Evolutionary conservation across 1,140 invertebrate species (phyloP).

Genomic region (Apocrypta bakeri): DNA sequence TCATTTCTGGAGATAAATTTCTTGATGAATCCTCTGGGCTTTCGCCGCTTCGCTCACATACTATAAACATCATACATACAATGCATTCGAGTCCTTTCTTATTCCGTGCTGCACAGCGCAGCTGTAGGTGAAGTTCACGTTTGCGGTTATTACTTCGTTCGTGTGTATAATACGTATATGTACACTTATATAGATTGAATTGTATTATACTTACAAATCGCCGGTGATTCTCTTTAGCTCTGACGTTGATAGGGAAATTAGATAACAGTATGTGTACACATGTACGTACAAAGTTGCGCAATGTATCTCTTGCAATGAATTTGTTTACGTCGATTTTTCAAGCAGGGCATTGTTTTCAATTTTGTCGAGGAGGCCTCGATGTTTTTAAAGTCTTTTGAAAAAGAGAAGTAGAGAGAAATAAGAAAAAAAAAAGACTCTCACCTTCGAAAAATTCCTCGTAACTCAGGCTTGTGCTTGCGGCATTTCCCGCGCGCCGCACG

Average conservation of each 20-base stretch:
- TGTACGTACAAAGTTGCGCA: too few relatives aligned
- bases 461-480: neutral
- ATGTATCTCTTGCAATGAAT: neutral
- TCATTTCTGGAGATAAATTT: slow-evolving; percentile 12
- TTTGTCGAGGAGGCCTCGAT: neutral
- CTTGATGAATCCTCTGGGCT: neutral
- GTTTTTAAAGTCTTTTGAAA: neutral
- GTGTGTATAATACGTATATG: neutral
- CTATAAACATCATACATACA: neutral
- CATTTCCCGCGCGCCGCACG: slow-evolving; percentile 14
- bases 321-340: neutral
- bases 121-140: slow-evolving; percentile 13
- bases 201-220: too few relatives aligned
- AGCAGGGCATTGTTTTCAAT: too few relatives aligned
- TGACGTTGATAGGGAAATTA: too few relatives aligned
- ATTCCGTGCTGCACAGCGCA: neutral
- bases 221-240: too few relatives aligned
- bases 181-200: neutral
- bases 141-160: neutral
- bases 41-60: neutral
- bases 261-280: too few relatives aligned
- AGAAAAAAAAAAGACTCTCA: neutral
- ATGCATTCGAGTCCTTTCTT: neutral
- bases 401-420: too few relatives aligned
- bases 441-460: neutral